Percentiles rank a stretch among this genome's conserved stretches.
phyloP scores from a whole-genome alignment of 2,888 invertebrate genomes.

The Pristionchus maxplancki region DNA sequence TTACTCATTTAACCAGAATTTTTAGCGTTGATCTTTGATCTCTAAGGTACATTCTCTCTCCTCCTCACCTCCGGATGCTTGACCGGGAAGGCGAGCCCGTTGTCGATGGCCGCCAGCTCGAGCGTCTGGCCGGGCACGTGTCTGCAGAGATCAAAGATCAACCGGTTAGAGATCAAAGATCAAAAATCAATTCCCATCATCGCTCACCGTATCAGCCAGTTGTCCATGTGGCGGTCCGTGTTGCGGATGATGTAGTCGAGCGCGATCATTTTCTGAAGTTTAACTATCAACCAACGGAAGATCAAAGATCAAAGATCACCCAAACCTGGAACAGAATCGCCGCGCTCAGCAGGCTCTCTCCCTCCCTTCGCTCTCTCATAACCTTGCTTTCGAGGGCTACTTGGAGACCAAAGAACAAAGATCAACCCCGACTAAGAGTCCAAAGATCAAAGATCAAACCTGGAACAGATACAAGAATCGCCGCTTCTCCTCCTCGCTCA shows the following conservation, averaged over 20 bases:
- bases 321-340: background rate
- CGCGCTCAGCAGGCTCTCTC: too few relatives aligned
- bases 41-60: too few relatives aligned
- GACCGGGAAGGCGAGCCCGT: slow-evolving; percentile 98
- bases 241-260: slow-evolving; percentile 75
- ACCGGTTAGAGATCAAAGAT: background rate
- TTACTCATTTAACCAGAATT: too few relatives aligned
- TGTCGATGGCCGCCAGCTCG: slow-evolving; percentile 95
- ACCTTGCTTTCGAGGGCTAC: too few relatives aligned
- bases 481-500: slow-evolving; percentile 64
- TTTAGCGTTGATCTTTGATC: too few relatives aligned
- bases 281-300: too few relatives aligned
- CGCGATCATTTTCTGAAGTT: slow-evolving; percentile 84
- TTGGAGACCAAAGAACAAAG: background rate
- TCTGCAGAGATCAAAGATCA: slow-evolving; percentile 5
- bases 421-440: background rate
- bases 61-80: slow-evolving; percentile 90
- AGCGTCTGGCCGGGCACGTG: slow-evolving; percentile 80
- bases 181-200: slow-evolving; percentile 12
- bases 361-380: too few relatives aligned
- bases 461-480: slow-evolving; percentile 49
- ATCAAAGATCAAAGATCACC: background rate
- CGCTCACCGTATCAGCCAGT: slow-evolving; percentile 94
- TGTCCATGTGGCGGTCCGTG: slow-evolving; percentile 91
- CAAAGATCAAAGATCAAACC: background rate